A percentile compares a stretch with the other conserved stretches of the same genome.
phyloP scores from a whole-genome alignment of 2,888 invertebrate genomes.

The Clepsis dumicolana region DNA sequence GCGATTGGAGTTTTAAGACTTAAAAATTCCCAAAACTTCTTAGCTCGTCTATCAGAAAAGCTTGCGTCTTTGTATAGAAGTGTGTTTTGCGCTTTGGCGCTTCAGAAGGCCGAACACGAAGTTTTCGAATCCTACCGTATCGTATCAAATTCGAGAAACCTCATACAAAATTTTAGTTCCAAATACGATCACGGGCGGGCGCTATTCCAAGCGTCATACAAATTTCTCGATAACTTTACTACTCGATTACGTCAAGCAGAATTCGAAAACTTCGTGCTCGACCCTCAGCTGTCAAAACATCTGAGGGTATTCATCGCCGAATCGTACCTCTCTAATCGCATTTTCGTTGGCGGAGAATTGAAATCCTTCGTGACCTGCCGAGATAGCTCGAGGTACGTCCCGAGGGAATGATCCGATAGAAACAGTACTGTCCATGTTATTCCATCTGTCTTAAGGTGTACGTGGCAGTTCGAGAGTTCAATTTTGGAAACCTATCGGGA shows the following conservation, averaged over 20 bases:
- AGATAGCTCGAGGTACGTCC: not conserved
- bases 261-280: not conserved
- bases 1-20: too few relatives aligned
- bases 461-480: slow-evolving; percentile 9
- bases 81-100: too few relatives aligned
- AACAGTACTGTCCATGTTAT: slow-evolving; percentile 8
- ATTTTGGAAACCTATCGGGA: not conserved
- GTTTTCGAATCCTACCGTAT: too few relatives aligned
- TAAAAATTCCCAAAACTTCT: not conserved
- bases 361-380: slow-evolving; percentile 16
- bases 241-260: too few relatives aligned
- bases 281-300: slow-evolving; percentile 5
- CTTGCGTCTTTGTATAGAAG: too few relatives aligned
- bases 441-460: slow-evolving; percentile 26
- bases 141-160: too few relatives aligned
- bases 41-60: not conserved
- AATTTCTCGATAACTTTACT: too few relatives aligned
- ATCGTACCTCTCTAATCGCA: slow-evolving; percentile 9
- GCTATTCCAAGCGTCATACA: too few relatives aligned
- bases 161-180: too few relatives aligned
- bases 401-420: slow-evolving; percentile 7
- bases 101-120: too few relatives aligned
- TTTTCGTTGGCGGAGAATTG: slow-evolving; percentile 15
- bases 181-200: too few relatives aligned
- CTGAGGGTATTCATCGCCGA: not conserved